These are phyloP conservation scores for Manacus vitellinus DNA, from an alignment of 2,113 vertebrate genomes.

Conservation along the genomic window DNA sequence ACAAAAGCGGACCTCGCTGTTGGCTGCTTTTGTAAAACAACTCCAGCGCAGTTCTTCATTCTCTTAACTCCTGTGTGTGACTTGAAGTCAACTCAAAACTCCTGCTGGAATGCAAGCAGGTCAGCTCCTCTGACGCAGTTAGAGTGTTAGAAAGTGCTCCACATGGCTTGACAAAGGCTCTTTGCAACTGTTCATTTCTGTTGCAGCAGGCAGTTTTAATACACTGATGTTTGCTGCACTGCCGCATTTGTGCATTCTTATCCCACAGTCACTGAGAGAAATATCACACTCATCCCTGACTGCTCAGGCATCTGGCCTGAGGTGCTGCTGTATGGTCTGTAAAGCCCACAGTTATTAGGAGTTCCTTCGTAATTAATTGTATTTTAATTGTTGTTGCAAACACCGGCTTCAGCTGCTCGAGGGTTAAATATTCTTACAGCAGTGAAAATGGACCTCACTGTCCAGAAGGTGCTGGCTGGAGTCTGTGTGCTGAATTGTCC, in stretches of 20 bases:
- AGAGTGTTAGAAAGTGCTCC: neutral
- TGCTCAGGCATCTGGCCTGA: neutral
- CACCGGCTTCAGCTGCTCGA: neutral
- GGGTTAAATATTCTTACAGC: neutral
- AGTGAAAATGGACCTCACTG: neutral
- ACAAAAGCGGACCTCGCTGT: conserved; percentile 23
- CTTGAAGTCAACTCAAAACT: neutral
- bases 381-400: neutral
- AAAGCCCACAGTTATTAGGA: neutral
- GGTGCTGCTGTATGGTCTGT: neutral
- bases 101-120: conserved; percentile 30
- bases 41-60: neutral
- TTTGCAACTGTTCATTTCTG: neutral
- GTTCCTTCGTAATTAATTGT: neutral
- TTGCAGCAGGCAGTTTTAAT: neutral
- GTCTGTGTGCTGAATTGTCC: neutral
- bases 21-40: conserved; percentile 43
- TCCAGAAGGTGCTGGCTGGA: neutral
- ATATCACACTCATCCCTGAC: accelerated
- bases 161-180: neutral
- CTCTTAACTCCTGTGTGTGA: neutral
- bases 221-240: neutral
- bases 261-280: neutral
- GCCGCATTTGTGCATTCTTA: neutral
- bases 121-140: neutral